Evolutionary conservation across 2,113 vertebrate species (phyloP).

Genomic region (Strigops habroptila): DNA sequence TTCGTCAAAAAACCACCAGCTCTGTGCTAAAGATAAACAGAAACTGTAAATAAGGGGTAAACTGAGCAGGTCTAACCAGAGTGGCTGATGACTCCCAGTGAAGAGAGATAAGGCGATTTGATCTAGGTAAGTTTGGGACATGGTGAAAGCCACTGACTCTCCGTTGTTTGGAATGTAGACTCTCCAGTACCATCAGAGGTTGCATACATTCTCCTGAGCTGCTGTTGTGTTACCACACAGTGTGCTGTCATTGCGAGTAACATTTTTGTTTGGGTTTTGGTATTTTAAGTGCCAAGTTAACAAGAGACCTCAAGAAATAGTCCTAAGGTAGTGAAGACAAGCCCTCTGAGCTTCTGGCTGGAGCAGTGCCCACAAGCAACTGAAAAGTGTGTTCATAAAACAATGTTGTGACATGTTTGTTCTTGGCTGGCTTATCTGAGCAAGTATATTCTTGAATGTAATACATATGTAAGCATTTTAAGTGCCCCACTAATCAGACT

Average conservation of each 20-base stretch:
- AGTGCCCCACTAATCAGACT: not conserved
- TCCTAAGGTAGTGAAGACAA: fast-evolving
- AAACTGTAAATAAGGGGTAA: not conserved
- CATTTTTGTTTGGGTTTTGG: too few relatives aligned
- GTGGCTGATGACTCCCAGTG: not conserved
- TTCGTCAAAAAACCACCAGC: not conserved
- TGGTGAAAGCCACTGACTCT: not conserved
- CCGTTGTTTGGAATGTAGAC: not conserved
- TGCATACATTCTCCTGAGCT: not conserved
- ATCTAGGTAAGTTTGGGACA: not conserved
- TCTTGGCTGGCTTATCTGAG: not conserved
- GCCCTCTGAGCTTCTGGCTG: not conserved
- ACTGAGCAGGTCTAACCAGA: not conserved
- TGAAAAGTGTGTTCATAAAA: not conserved
- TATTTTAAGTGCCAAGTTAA: not conserved
- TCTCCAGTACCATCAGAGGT: not conserved
- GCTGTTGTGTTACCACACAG: not conserved
- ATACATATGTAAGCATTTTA: not conserved
- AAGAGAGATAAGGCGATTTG: not conserved
- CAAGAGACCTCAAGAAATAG: not conserved
- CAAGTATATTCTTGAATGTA: slow-evolving; percentile 36
- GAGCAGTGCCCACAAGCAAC: not conserved
- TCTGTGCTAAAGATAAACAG: not conserved
- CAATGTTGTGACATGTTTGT: slow-evolving; percentile 14
- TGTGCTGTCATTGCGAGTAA: not conserved